Conservation (phyloP, 2,888 invertebrate genomes). For the Chrysodeixis includens region DNA sequence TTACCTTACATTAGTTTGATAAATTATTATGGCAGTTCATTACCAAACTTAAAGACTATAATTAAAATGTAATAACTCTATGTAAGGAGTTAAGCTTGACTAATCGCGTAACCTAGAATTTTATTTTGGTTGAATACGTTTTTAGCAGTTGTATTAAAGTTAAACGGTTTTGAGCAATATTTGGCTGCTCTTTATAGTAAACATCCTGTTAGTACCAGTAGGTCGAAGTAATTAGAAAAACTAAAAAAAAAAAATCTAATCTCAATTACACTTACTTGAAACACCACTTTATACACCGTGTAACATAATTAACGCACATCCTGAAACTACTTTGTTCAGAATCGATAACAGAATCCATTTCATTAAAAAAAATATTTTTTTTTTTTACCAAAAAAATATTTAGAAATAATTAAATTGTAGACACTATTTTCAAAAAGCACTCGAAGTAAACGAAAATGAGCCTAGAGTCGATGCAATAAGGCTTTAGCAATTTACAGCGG, state of each 20-base stretch:
- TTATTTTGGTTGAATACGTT: neutral
- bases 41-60: slow-evolving; percentile 15
- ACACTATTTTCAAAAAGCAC: too few species aligned
- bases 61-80: slow-evolving; percentile 5
- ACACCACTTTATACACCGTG: too few species aligned
- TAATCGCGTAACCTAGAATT: neutral
- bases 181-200: neutral
- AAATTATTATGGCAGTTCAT: neutral
- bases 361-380: too few species aligned
- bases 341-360: too few species aligned
- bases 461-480: too few species aligned
- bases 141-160: neutral
- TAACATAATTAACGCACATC: too few species aligned
- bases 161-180: neutral
- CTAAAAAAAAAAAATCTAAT: too few species aligned
- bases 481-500: too few species aligned
- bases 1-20: slow-evolving; percentile 10
- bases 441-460: too few species aligned
- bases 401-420: too few species aligned
- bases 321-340: too few species aligned
- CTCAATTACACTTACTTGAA: neutral
- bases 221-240: neutral
- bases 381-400: too few species aligned
- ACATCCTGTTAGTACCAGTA: slow-evolving; percentile 6
- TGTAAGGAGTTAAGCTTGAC: neutral